phyloP scores from a whole-genome alignment of 2,113 vertebrate genomes.

The Stigmatopora argus region DNA sequence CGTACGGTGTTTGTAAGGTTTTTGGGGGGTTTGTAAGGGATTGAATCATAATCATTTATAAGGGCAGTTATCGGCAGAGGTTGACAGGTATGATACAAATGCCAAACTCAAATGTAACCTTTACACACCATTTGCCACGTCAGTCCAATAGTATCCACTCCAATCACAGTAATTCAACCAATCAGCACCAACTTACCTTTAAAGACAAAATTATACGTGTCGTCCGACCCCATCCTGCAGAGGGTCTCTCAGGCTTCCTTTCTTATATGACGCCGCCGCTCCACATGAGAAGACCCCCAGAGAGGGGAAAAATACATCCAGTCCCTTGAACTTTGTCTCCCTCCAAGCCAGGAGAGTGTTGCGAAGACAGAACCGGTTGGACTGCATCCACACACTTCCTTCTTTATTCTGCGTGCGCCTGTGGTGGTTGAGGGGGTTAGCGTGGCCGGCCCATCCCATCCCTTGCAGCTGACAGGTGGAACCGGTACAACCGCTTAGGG shows the following conservation, averaged over 20 bases:
- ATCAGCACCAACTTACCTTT: constrained; percentile 65
- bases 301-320: constrained; percentile 1
- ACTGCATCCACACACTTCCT: constrained; percentile 24
- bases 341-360: constrained; percentile 16
- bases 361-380: constrained; percentile 27
- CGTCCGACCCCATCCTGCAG: constrained; percentile 64
- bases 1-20: too few species aligned
- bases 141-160: neutral
- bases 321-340: constrained; percentile 3
- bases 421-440: constrained; percentile 16
- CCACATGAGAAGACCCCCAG: neutral
- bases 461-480: constrained; percentile 62
- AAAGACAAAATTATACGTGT: constrained; percentile 73
- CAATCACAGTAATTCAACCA: constrained; percentile 10
- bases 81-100: too few species aligned
- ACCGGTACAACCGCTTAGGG: constrained; percentile 63
- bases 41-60: too few species aligned
- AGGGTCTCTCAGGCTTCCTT: constrained; percentile 18
- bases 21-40: too few species aligned
- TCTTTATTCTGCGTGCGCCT: constrained; percentile 9
- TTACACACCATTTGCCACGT: neutral
- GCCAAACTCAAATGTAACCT: too few species aligned
- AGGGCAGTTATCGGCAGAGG: too few species aligned
- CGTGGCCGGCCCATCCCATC: constrained; percentile 22
- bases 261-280: constrained; percentile 34